A percentile compares a stretch with the other conserved stretches of the same genome.
Conservation (phyloP, 2,797 vertebrate genomes). For the Cephalopachus bancanus region DNA sequence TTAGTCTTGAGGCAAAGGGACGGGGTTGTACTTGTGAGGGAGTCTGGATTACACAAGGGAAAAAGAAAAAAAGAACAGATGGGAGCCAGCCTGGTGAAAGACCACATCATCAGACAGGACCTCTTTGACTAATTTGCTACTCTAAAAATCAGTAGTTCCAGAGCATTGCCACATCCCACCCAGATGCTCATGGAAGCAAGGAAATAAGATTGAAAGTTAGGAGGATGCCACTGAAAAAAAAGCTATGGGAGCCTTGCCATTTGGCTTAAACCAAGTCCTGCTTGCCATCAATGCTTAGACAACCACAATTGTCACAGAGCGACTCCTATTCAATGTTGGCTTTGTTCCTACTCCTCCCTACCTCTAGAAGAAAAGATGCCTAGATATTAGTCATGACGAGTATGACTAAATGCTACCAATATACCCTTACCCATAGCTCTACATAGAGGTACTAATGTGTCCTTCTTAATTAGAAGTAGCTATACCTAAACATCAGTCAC, state of each 20-base stretch:
- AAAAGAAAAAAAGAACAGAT: not conserved
- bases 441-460: not conserved
- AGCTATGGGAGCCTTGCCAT: not conserved
- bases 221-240: not conserved
- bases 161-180: not conserved
- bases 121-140: not conserved
- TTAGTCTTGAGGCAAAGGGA: not conserved
- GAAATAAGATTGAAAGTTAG: not conserved
- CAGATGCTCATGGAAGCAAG: not conserved
- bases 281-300: not conserved
- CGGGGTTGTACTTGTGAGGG: not conserved
- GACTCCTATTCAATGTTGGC: not conserved
- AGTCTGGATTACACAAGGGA: not conserved
- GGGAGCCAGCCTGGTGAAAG: not conserved
- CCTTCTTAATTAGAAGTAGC: not conserved
- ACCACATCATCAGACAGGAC: not conserved
- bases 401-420: not conserved
- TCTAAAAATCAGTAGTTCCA: not conserved
- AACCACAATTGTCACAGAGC: conserved; percentile 8
- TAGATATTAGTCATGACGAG: not conserved
- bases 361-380: not conserved
- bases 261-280: not conserved
- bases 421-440: too few species aligned
- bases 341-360: not conserved
- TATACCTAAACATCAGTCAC: not conserved